Conservation (phyloP, 37 sponge, comb jelly and placozoan genomes). For the Beroe ovata region DNA sequence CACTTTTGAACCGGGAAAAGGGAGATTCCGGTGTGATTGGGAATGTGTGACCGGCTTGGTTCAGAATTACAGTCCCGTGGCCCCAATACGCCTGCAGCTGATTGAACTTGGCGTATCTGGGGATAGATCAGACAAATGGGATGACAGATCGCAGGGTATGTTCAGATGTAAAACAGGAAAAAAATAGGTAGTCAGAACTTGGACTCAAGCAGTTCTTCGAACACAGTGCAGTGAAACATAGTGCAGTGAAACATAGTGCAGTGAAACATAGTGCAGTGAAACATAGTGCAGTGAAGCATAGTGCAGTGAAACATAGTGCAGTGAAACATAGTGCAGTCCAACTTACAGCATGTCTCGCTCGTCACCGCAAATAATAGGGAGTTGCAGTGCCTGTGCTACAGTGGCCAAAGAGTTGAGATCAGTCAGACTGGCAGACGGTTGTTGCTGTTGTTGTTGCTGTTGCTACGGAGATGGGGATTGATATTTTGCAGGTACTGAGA, state of each 20-base stretch:
- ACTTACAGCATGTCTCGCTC: conserved; percentile 78
- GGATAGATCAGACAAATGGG: neutral
- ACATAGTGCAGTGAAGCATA: no score
- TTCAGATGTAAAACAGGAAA: no score
- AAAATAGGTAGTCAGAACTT: no score
- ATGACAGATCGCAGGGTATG: no score
- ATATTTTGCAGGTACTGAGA: neutral
- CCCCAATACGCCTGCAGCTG: conserved; percentile 79
- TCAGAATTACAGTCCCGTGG: conserved; percentile 78
- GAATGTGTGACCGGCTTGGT: conserved; percentile 71
- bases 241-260: no score
- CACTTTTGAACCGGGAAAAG: conserved; percentile 70
- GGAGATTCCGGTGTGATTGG: conserved; percentile 80
- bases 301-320: no score
- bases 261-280: no score
- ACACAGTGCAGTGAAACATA: no score
- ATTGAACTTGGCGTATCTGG: conserved; percentile 59
- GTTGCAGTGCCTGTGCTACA: conserved; percentile 74
- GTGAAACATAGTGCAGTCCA: no score
- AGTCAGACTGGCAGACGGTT: conserved; percentile 27
- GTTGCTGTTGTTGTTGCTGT: conserved; percentile 68
- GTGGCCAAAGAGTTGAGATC: conserved; percentile 68
- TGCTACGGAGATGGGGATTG: conserved; percentile 15
- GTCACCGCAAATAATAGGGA: conserved; percentile 86
- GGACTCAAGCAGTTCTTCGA: no score